Percentiles rank a stretch among this genome's conserved stretches.
Conservation (phyloP, 2,888 invertebrate species). For the Dimorphilus gyrociliatus region DNA sequence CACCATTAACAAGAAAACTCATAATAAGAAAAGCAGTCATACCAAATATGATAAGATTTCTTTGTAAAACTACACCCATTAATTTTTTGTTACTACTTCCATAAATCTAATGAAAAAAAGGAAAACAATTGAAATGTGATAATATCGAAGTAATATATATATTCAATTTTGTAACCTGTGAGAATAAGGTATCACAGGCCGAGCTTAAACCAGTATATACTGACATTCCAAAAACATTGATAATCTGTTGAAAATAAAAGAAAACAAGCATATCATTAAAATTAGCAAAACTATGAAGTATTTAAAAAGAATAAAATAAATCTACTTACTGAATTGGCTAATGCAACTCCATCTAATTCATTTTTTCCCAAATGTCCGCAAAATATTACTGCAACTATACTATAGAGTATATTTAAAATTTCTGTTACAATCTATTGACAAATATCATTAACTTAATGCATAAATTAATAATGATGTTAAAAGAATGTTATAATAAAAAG, state of each 20-base stretch:
- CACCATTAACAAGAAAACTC: conserved; percentile 3
- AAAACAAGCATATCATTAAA: too few relatives aligned
- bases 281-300: conserved; percentile 1
- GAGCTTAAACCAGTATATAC: conserved; percentile 4
- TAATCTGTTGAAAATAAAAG: too few relatives aligned
- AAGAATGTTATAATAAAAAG: too few relatives aligned
- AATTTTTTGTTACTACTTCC: conserved; percentile 5
- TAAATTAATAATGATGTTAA: too few relatives aligned
- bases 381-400: conserved; percentile 5
- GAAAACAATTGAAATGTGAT: background rate
- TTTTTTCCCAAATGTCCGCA: conserved; percentile 5
- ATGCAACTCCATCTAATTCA: conserved; percentile 5
- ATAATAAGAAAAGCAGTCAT: conserved; percentile 1
- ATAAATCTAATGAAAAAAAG: conserved; percentile 1
- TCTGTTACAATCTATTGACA: too few relatives aligned
- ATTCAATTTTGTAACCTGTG: conserved; percentile 4
- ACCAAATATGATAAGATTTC: conserved; percentile 4
- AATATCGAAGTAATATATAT: background rate
- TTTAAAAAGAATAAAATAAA: too few relatives aligned
- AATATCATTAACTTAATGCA: too few relatives aligned
- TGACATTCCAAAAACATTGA: conserved; percentile 5
- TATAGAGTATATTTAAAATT: too few relatives aligned
- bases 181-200: conserved; percentile 6
- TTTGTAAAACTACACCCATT: conserved; percentile 5
- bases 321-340: conserved; percentile 5